Evolutionary conservation across 2,113 vertebrate species (phyloP), one percentile per base, ranked within the genome.

Genomic region (Addax nasomaculatus): DNA sequence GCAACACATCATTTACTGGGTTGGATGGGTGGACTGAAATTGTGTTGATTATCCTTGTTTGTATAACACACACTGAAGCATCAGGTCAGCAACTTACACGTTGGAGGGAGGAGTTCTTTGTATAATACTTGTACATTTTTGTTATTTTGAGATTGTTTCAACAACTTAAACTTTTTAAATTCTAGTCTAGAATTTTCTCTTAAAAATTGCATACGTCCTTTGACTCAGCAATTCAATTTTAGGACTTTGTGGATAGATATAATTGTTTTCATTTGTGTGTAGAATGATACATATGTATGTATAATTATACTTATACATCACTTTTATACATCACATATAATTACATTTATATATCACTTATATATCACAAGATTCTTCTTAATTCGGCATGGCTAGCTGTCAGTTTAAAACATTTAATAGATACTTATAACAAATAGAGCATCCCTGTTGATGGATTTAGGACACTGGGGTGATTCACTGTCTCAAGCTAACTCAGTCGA

Each of bases 1-100:
- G 57, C 30, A 33, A 27, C 1, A 1, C 16, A 15, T 16, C 29
- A 7, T 13, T 58, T 25, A 15, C 45, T 0, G 2, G 29, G 29
- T 49, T 16, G 67, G 57, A 6, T 1, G 12, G 21, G 11, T 13
- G 3, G 33, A 45, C 6, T 39, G 43, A 14, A 12, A 23, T 62
- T 80, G 64, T 36, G 7, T 7, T 7, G 10, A 15, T 7, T 6
- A 25, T 14, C n/a, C 39, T 51, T 36, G 17, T 91, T 47, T 23
- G 4, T 36, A 6, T 19, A 49, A 49, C 25, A 43, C 9, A 27
- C 17, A 4, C 64, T 11, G 4, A 60, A 23, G 4, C 55, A 13
- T 10, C 81, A 4, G 0, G 27, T 12, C 87, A 39, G 3, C 70
- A 86, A 10, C 25, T 39, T 11, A 51, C 45, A 11, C 29, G 3